Percentiles rank a stretch among this genome's conserved stretches.
These are phyloP conservation scores for Heliconius sara DNA, from an alignment of 2,888 invertebrate species.

Conservation along the genomic window DNA sequence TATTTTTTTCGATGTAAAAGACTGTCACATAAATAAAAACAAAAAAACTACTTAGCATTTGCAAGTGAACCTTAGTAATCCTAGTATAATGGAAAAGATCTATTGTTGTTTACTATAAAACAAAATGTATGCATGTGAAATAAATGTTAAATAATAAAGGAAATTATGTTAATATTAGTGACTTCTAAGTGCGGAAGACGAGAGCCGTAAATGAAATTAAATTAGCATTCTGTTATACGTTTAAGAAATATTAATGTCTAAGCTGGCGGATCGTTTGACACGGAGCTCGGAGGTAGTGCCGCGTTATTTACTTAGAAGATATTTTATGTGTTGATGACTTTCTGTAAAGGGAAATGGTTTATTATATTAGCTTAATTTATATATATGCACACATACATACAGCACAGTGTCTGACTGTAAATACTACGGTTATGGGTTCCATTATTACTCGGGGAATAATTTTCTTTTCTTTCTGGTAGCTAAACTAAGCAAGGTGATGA, in stretches of 20 bases:
- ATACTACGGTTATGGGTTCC: neutral
- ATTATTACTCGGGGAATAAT: no score
- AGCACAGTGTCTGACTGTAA: no score
- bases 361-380: neutral
- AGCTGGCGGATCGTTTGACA: neutral
- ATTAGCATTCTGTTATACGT: conserved; percentile 17
- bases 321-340: neutral
- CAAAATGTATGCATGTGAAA: conserved; percentile 20
- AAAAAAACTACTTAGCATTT: neutral
- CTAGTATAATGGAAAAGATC: neutral
- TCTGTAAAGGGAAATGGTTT: neutral
- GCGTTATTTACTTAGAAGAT: neutral
- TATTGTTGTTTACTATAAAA: neutral
- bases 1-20: neutral
- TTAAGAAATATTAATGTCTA: conserved; percentile 23
- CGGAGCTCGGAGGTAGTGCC: conserved; percentile 1
- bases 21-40: neutral
- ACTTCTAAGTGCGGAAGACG: neutral
- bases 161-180: conserved; percentile 27
- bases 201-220: conserved; percentile 1
- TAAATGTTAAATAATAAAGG: conserved; percentile 20
- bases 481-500: no score
- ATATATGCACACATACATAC: neutral
- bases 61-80: neutral
- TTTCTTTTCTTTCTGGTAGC: no score